A percentile compares a stretch with the other conserved stretches of the same genome.
phyloP scores from a whole-genome alignment of 2,797 vertebrate genomes.

The Lacerta agilis region DNA sequence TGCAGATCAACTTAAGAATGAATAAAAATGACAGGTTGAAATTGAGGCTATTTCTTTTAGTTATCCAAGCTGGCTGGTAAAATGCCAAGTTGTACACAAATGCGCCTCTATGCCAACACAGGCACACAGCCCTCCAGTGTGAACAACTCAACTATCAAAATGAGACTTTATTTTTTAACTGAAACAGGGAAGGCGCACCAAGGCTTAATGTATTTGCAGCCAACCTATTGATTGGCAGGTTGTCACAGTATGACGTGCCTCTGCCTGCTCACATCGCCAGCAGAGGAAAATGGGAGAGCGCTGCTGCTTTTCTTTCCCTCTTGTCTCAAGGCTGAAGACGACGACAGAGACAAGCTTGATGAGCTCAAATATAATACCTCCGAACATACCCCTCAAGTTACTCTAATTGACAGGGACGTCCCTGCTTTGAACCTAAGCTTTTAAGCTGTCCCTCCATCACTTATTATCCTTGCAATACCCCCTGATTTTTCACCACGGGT shows the following conservation, averaged over 20 bases:
- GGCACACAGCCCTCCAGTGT: background rate
- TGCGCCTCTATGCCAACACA: background rate
- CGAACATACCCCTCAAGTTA: conserved; percentile 21
- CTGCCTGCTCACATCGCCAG: conserved; percentile 5
- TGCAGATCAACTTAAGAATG: background rate
- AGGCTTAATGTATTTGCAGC: conserved; percentile 35
- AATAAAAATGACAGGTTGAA: background rate
- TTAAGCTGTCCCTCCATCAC: conserved; percentile 13
- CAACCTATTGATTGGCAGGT: conserved; percentile 19
- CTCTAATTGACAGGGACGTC: conserved; percentile 23
- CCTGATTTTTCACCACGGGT: background rate
- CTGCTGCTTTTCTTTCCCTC: conserved; percentile 8
- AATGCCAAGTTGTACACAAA: background rate
- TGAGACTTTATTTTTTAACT: conserved; percentile 15
- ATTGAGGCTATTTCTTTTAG: background rate
- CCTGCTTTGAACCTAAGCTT: conserved; percentile 12
- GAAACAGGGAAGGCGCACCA: background rate
- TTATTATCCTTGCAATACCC: conserved; percentile 1
- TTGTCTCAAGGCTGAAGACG: conserved; percentile 17
- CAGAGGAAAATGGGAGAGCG: background rate
- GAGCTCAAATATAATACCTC: conserved; percentile 20
- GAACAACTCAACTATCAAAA: background rate
- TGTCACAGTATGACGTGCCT: conserved; percentile 19
- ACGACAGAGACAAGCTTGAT: background rate
- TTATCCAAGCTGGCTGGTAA: background rate